Conservation (phyloP, 2,113 vertebrate species). For the Thryonomys swinderianus region DNA sequence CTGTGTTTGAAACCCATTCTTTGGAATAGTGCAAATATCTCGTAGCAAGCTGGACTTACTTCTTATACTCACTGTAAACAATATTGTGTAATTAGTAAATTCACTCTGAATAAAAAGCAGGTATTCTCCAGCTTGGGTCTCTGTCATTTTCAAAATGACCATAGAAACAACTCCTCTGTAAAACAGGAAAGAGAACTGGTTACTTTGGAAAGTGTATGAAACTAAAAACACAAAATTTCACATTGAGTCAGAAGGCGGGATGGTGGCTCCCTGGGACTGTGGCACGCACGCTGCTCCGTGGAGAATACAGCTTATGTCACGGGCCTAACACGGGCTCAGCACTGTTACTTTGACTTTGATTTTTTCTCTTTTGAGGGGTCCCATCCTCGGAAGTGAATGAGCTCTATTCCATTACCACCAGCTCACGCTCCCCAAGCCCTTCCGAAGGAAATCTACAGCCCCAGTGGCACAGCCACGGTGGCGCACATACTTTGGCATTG, state of each 20-base stretch:
- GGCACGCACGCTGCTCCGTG: rapidly evolving
- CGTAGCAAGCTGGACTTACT: conserved; percentile 81
- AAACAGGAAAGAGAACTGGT: conserved; percentile 77
- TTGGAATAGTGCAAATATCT: background rate
- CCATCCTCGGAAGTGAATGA: background rate
- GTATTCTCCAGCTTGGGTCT: conserved; percentile 87
- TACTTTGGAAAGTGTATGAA: conserved; percentile 44
- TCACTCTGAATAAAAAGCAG: conserved; percentile 83
- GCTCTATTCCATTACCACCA: background rate
- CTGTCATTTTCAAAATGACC: conserved; percentile 84
- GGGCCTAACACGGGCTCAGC: background rate
- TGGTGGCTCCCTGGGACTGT: background rate
- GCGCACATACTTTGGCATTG: rapidly evolving
- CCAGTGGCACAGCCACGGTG: background rate
- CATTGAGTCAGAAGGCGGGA: conserved; percentile 37
- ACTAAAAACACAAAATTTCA: conserved; percentile 58
- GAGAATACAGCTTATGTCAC: background rate
- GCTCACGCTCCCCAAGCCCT: background rate
- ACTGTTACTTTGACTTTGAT: background rate
- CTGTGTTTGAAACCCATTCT: background rate
- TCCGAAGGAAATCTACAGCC: no score
- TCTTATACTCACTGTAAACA: conserved; percentile 86
- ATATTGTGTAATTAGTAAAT: conserved; percentile 80
- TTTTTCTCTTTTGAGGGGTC: background rate
- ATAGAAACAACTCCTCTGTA: conserved; percentile 80